Base-by-base conservation (phyloP, 2,888 invertebrate species). In the Acronicta alni region DNA sequence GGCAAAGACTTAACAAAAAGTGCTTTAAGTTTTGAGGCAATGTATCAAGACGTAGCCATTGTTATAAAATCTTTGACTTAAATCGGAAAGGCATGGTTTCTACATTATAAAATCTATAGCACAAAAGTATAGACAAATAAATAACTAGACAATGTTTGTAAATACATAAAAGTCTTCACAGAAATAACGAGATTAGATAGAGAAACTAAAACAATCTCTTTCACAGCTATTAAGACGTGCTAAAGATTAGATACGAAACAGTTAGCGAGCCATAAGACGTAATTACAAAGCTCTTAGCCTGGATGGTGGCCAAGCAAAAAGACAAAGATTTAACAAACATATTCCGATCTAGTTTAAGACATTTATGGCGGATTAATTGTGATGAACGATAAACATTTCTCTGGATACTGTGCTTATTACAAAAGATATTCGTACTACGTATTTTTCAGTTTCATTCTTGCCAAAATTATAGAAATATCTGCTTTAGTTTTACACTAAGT, bases 221-320 rank as follows among this genome's bases (percentile, higher is more conserved):
- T 59, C 26, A 51, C 56, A 54, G 59, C 35, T 55, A 54, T 72
- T 64, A 72, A 63, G 45, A 57, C 54, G 54, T 67, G 62, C 71
- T 56, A 49, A 58, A 68, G 52, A 57, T 62, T 56, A 57, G 65
- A 69, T 62, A 72, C 62, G 57, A 70, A 71, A 67, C 79, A 66
- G 51, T 77, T 77, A 71, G 66, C 69, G 55, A 58, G 64, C 78
- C 70, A 75, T 83, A 77, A 80, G 78, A 79, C 77, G 80, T 75
- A 84, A 84, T 84, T 84, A 84, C 83, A 78, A 67, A 66, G 72
- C 78, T 82, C 71, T 82, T 79, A 72, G 54, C 63, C 77, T 84
- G 85, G 85, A 83, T 67, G 67, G 49, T 44, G 52, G 84, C 82
- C 83, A 84, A 82, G 63, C 60, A 73, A 73, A 72, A 66, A 69